Evolutionary conservation across 92 coral and sea anemone species (phyloP).

Genomic region (Epizoanthus scotinus): DNA sequence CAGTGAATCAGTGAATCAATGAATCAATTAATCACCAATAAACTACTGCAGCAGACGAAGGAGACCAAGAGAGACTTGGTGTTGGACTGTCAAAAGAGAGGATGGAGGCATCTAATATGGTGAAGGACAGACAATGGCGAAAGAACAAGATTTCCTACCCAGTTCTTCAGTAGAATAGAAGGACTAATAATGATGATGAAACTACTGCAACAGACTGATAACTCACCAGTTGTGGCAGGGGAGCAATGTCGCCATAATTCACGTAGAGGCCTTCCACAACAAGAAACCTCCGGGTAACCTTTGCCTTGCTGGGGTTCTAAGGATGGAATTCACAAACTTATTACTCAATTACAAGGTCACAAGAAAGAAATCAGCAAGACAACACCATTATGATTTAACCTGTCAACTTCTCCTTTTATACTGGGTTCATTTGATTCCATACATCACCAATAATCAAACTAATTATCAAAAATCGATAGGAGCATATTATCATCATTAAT

Average conservation of each 20-base stretch:
- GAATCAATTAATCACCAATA: no score
- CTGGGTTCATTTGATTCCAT: neutral
- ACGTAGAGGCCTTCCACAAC: slow-evolving; percentile 89
- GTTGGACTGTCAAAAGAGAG: no score
- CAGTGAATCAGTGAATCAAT: no score
- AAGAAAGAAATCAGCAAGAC: neutral
- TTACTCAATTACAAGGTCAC: neutral
- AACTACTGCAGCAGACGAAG: no score
- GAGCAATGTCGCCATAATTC: slow-evolving; percentile 96
- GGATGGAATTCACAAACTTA: neutral
- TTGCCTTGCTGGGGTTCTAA: slow-evolving; percentile 92
- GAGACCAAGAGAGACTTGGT: no score
- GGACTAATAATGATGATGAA: no score
- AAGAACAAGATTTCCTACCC: no score
- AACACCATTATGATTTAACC: neutral
- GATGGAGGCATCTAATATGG: no score
- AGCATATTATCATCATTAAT: no score
- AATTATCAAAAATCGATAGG: neutral
- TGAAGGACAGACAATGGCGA: no score
- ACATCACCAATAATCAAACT: neutral
- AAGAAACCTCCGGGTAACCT: slow-evolving; percentile 93
- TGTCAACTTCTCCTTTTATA: neutral
- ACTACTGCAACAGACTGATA: neutral
- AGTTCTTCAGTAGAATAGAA: no score
- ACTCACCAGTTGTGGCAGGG: slow-evolving; percentile 87